Base-by-base conservation (phyloP, 2,113 vertebrate species). In the Caranx melampygus region DNA sequence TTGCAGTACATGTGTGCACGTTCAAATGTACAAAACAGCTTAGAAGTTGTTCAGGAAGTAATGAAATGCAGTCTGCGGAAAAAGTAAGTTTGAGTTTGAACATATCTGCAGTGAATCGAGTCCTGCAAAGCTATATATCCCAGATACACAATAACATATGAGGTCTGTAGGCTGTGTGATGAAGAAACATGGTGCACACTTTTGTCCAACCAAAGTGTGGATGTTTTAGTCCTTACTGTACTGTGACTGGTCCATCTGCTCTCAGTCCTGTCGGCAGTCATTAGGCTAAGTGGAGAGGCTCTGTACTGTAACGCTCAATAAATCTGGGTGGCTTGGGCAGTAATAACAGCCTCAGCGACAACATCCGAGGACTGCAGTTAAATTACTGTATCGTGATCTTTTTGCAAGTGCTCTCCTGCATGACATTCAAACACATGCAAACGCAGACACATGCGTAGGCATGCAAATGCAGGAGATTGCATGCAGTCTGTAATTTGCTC, bases 221-320 rank as follows among this genome's bases (percentile, higher is more conserved):
- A 70, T 75, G 47, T 83, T 52, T 75, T 10, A 72, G 9, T 11
- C 49, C 37, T 73, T 34, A 51, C 70, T 74, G 51, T 81, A 77
- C 59, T 70, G 67, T 76, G 80, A 81, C 77, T 52, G 15, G 78
- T 77, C 82, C 87, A 90, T 91, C 87, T 93, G 90, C 81, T 89
- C 73, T 52, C 49, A 33, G 84, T 91, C 65, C 73, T 88, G 61
- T 58, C 85, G 87, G 87, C 68, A 81, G 55, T 90, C 91, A 93
- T 93, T 91, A 92, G 57, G 75, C 72, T 92, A 87, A 93, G 91
- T 89, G 85, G 83, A 85, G 81, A 70, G 75, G 78, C 78, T 79
- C 65, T 66, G 74, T 66, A 87, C 72, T 45, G 78, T 81, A 79
- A 70, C 86, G 83, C 82, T 88, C 85, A 72, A 88, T 93, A 91